Evolutionary conservation across 2,888 invertebrate species (phyloP).

Genomic region (Heliconius aoede): DNA sequence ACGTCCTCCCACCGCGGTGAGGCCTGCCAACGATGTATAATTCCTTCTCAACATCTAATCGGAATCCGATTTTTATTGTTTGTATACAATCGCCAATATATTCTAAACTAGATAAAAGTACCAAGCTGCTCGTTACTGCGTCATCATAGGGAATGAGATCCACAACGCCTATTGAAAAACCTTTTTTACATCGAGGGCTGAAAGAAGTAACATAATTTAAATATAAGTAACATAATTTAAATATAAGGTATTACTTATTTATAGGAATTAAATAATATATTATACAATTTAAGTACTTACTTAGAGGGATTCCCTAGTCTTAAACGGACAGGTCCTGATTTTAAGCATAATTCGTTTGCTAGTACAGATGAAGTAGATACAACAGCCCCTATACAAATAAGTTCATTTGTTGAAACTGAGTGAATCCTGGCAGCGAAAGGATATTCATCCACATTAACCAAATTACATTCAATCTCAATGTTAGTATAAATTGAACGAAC

Average conservation of each 20-base stretch:
- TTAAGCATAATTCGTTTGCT: constrained; percentile 65
- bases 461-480: constrained; percentile 60
- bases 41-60: constrained; percentile 32
- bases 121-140: constrained; percentile 61
- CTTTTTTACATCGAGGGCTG: constrained; percentile 73
- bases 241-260: too few species aligned
- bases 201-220: constrained; percentile 47
- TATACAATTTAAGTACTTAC: constrained; percentile 56
- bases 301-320: constrained; percentile 61
- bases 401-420: constrained; percentile 60
- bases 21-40: constrained; percentile 63
- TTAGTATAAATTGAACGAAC: constrained; percentile 40
- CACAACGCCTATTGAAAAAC: constrained; percentile 62
- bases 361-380: constrained; percentile 63
- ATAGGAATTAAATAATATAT: too few species aligned
- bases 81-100: constrained; percentile 62
- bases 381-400: constrained; percentile 72
- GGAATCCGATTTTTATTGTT: constrained; percentile 56
- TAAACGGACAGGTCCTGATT: constrained; percentile 65
- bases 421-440: constrained; percentile 68
- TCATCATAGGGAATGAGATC: constrained; percentile 63
- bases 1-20: constrained; percentile 54
- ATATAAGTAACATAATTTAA: too few species aligned
- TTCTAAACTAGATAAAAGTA: constrained; percentile 63
- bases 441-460: constrained; percentile 63